Evolutionary conservation across 2,797 vertebrate species (phyloP), one percentile per base, ranked within the genome.

Genomic region (Syngnathus acus): DNA sequence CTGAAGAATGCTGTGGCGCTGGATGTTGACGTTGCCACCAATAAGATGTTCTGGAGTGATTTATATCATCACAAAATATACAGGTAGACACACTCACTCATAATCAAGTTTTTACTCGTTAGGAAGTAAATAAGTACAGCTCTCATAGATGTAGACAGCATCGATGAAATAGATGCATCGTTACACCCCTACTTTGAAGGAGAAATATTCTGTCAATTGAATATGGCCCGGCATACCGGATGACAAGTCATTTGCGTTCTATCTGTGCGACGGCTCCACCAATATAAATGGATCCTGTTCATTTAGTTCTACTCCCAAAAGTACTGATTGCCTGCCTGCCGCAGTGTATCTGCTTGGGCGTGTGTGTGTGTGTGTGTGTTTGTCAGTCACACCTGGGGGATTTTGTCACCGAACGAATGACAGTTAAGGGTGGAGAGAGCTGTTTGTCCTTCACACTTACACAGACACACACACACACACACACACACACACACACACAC

Each of bases 21-120:
- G 71, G 97, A 98, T 0, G 95, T 99, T 2, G 95, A 99, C 26
- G 97, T 99, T 64, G 92, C 93, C 78, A 93, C 92, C 71, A 97
- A 95, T 82, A 96, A 92, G 78, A 96, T 99, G 88, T 99, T 95
- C 71, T 99, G 97, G 97, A 98, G 95, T 85, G 97, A 99, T 84
- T 89, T 99, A 19, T 98, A 90, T 84, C 95, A 97, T 78, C 91
- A 91, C 48, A 96, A 95, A 84, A 99, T 99, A 86, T 98, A 97
- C 87, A 97, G 96, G 97, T 99, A 88, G 1, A 4, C 6, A 43
- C 45, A 9, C 47, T 60, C 10, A 67, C 17, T 68, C 58, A 19
- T 43, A 5, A 39, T 40, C 19, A 40, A 5, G 9, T 17, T 17
- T 19, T 8, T 51, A 51, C 50, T 43, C 42, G 0, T 50, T 42